Evolutionary conservation across 1,140 invertebrate species (phyloP), one percentile per base, ranked within the genome.

Genomic region (Phocides pigmalion): DNA sequence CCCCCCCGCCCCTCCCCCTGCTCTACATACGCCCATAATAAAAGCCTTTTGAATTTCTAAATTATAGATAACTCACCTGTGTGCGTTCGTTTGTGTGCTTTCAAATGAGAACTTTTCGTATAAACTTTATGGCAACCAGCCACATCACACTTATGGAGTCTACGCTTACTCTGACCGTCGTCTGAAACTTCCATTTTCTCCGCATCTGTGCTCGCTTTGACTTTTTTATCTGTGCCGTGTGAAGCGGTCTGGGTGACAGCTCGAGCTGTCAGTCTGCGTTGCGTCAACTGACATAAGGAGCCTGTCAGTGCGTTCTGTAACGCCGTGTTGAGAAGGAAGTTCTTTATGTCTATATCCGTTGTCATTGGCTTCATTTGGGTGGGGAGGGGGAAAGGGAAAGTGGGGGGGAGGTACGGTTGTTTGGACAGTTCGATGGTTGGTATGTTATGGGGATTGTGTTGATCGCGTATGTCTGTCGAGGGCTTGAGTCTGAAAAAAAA

Each of bases 101-200:
- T 99, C 62, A 99, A 93, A 93, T 99, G 98, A 22, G 98, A 99
- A 84, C 97, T 98, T 92, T 99, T 99, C 63, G 98, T 99, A 89
- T 99, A 99, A 35, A 98, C 97, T 92, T 99, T 99, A 84, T 98
- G 97, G 92, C 98, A 99, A 41, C 97, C 97, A 46, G 95, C 95
- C 83, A 97, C 98, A 90, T 97, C 96, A 93, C 98, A 99, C 89
- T 98, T 97, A 94, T 99, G 98, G 89, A 98, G 66, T n/a, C 83
- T 65, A 4, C 72, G 72, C 19, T 82, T 71, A 41, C 59, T 69
- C 16, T 72, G 70, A 2, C 50, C 65, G 15, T 79, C 75, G 3
- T 81, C 78, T n/a, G n/a, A n/a, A 12, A 32, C 50, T 19, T 73
- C 59, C 32, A 68, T 62, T 14, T 63, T 67, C 22, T 69, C 65